Base-by-base conservation (phyloP, 2,888 invertebrate species). In the Cosmia pyralina region DNA sequence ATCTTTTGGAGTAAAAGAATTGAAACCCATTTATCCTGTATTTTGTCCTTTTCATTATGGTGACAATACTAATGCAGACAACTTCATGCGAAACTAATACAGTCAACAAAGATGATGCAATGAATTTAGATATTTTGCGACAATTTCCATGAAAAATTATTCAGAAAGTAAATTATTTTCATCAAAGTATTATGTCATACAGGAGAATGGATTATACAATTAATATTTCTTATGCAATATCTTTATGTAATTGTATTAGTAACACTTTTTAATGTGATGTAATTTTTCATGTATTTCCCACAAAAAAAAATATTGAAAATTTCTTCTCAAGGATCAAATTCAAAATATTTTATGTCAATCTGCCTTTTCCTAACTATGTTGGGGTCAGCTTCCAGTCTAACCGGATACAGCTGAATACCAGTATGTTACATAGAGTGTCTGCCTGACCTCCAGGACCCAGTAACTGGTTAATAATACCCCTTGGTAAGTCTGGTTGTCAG, bases 71-170 rank as follows among this genome's bases (percentile, higher is more conserved):
- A 28, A 46, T 13, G 44, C 17, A 17, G 4, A 17, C 28, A 48
- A 55, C 75, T 53, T 64, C 75, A 64, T 13, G 10, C 10, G 4
- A 46, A 53, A 44, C 6, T 19, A 19, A 22, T 38, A 55, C 11
- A 41, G 22, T 48, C 19, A 62, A 38, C 15, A 62, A 52, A 46
- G 28, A 64, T 73, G 72, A 73, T 75, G 75, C 28, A 73, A 73
- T 28, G 4, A 8, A 10, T 0, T 46, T 11, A 1, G 17, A 75
- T 0, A 73, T n/a, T 48, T 75, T 38, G 19, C 22, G 44, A 17
- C 19, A 8, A 22, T 17, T 73, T 75, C 28, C 11, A 7, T 46
- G 75, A 53, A 73, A 34, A 73, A 38, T 63, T 10, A 75, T 75
- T 63, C 46, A 63, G 7, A 41, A 53, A 10, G 28, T 17, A n/a